Conservation (phyloP, 92 coral and sea anemone species). For the Epizoanthus stellaris region DNA sequence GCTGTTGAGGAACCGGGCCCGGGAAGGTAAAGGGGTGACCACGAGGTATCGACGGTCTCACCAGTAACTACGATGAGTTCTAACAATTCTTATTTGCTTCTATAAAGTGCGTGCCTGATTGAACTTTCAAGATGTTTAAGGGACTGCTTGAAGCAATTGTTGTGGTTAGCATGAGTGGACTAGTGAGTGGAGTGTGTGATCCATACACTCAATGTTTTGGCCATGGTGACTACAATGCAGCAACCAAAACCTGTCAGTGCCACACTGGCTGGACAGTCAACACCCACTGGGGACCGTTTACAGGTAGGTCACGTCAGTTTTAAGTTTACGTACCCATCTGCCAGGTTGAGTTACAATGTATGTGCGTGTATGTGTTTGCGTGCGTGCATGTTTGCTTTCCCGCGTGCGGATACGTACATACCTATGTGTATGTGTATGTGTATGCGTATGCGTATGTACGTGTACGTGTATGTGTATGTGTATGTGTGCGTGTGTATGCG, state of each 20-base stretch:
- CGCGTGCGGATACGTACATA: too few species aligned
- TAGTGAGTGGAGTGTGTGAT: conserved; percentile 55
- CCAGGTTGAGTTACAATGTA: not conserved
- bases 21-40: too few species aligned
- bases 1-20: too few species aligned
- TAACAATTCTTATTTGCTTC: too few species aligned
- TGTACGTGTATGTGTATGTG: too few species aligned
- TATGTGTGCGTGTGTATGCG: too few species aligned
- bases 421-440: too few species aligned
- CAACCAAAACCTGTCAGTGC: conserved; percentile 70
- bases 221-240: conserved; percentile 67
- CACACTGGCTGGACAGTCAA: conserved; percentile 14
- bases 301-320: conserved; percentile 20
- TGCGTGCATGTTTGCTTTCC: too few species aligned
- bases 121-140: conserved; percentile 16
- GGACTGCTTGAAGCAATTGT: not conserved
- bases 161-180: not conserved
- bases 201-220: conserved; percentile 85
- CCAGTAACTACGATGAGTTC: too few species aligned
- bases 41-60: too few species aligned
- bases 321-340: not conserved
- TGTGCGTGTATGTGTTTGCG: not conserved
- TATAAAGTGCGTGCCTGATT: conserved; percentile 18
- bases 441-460: too few species aligned
- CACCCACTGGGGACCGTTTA: conserved; percentile 51